Base-by-base conservation (phyloP, 2,113 vertebrate species). In the Dinomys branickii region DNA sequence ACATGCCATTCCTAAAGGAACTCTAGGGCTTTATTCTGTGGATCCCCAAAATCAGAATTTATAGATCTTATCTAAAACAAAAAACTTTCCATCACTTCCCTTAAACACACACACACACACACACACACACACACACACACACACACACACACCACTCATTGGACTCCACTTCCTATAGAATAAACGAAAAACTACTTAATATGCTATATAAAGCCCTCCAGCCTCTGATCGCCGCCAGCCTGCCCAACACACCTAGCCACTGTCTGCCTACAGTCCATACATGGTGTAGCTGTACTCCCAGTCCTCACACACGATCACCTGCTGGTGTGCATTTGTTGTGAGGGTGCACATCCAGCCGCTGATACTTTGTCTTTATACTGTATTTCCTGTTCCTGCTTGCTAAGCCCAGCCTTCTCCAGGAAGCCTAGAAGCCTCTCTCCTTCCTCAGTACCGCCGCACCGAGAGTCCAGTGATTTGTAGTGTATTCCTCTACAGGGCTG, bases 201-300 rank as follows among this genome's bases (percentile, higher is more conserved):
- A 41, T 26, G 17, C 28, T 52, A 14, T 12, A 13, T 4, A 20
- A 56, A 69, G 22, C 52, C 33, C 24, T 35, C 50, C 22, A 2
- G 11, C 13, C 1, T 16, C 9, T 58, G 50, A 30, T 19, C 5
- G 1, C n/a, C 35, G 28, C 58, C 50, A 30, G 7, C 2, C 3
- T 28, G 13, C 24, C 24, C 24, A 52, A 35, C 50, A 30, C 69
- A 73, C 9, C 47, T 12, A 14, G 35, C 7, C 77, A 33, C 13
- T 38, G 30, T 19, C 77, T 41, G 35, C 44, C 24, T 38, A 26
- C 9, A 50, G 38, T 7, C 13, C 13, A 33, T 33, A 35, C 9
- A 82, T 35, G 28, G 12, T 73, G 38, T 28, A 6, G 24, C 30
- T 63, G 56, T 41, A 2, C 7, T 71, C 11, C 35, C 61, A 59